Evolutionary conservation across 2,797 vertebrate genomes (phyloP).

Genomic region (Crocodylus rhombifer): DNA sequence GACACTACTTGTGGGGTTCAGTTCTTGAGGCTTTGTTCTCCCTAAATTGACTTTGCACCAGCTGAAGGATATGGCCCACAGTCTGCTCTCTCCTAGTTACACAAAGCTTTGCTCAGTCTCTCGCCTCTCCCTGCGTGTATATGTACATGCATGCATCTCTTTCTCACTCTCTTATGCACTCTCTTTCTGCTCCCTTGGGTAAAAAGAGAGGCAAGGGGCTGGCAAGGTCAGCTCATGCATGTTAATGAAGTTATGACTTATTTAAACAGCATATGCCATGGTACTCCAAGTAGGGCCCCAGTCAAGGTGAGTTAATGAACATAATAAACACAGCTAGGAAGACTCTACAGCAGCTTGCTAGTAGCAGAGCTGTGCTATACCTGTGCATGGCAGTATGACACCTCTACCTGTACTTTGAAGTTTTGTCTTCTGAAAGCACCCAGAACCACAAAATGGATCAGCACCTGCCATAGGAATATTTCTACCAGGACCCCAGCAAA

Average conservation of each 20-base stretch:
- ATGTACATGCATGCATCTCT: not conserved
- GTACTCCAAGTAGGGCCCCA: not conserved
- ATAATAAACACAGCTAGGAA: not conserved
- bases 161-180: not conserved
- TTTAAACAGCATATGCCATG: not conserved
- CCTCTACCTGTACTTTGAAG: not conserved
- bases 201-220: not conserved
- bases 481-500: not conserved
- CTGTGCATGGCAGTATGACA: not conserved
- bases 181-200: not conserved
- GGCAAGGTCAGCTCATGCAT: not conserved
- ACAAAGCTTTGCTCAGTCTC: not conserved
- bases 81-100: not conserved
- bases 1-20: too few species aligned
- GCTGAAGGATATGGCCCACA: not conserved
- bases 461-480: not conserved
- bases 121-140: not conserved
- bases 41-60: not conserved
- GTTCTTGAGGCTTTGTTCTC: too few species aligned
- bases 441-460: not conserved
- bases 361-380: not conserved
- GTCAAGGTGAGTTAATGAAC: not conserved
- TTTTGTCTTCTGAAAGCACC: not conserved
- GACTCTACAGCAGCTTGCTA: not conserved
- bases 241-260: not conserved